Evolutionary conservation across 37 sponge, comb jelly and placozoan genomes (phyloP).

Genomic region (Agelas oroides): DNA sequence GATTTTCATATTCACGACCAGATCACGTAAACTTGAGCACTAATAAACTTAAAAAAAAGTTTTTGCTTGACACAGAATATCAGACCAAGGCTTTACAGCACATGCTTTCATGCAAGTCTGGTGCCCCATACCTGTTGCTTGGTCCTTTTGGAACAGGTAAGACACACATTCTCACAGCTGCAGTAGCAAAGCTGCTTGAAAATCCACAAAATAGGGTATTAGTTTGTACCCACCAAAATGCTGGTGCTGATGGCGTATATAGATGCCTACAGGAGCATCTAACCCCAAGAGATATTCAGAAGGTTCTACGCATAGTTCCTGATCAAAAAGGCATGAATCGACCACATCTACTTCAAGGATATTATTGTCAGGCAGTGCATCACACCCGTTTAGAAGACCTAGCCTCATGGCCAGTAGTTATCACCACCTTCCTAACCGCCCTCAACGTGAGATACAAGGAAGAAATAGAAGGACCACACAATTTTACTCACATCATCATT

Average conservation of each 20-base stretch:
- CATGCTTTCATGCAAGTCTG: conserved; percentile 12
- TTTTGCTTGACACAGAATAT: conserved; percentile 29
- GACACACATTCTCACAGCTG: conserved; percentile 50
- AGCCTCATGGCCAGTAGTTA: conserved; percentile 4
- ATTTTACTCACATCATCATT: conserved; percentile 58
- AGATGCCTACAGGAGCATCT: background rate
- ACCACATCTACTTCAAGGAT: background rate
- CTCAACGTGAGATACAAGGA: background rate
- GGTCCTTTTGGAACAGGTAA: conserved; percentile 85
- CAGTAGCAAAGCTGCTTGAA: conserved; percentile 11
- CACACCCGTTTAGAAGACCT: background rate
- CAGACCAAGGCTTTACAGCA: conserved; percentile 24
- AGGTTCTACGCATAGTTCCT: conserved; percentile 10
- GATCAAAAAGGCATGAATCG: background rate
- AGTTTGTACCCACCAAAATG: conserved; percentile 61
- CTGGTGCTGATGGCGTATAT: conserved; percentile 34
- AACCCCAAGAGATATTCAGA: background rate
- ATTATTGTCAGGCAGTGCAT: background rate
- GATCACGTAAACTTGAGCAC: background rate
- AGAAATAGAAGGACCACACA: background rate
- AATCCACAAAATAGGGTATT: conserved; percentile 15
- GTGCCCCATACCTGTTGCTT: conserved; percentile 54
- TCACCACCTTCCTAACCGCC: conserved; percentile 61
- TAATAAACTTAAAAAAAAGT: too few relatives aligned
- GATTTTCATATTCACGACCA: background rate